Conservation (phyloP, 2,113 vertebrate genomes). For the Leptodactylus fuscus region DNA sequence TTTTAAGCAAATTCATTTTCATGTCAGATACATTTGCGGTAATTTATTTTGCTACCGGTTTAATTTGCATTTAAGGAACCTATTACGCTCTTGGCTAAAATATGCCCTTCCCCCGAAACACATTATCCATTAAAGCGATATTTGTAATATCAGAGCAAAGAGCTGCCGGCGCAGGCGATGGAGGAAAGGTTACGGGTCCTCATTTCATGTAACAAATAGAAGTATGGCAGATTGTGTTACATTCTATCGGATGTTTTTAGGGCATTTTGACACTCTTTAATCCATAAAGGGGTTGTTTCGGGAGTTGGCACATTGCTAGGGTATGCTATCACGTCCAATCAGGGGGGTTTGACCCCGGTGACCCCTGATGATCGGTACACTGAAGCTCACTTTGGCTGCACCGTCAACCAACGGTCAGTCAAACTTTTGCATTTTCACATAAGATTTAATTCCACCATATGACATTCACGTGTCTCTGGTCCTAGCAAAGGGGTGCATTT, state of each 20-base stretch:
- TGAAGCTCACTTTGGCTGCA: not conserved
- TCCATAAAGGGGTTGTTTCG: not conserved
- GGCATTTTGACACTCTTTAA: not conserved
- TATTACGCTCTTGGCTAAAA: slow-evolving; percentile 39
- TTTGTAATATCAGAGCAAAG: slow-evolving; percentile 17
- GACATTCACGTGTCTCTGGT: not conserved
- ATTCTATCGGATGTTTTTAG: not conserved
- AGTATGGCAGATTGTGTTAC: not conserved
- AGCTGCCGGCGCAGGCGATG: not conserved
- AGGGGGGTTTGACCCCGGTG: too few species aligned
- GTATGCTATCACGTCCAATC: too few species aligned
- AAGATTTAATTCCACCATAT: too few species aligned
- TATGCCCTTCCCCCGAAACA: slow-evolving; percentile 31
- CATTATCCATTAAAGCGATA: slow-evolving; percentile 12
- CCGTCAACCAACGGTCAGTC: too few species aligned
- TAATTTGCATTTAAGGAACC: slow-evolving; percentile 52
- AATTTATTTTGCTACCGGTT: slow-evolving; percentile 64
- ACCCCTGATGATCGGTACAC: too few species aligned
- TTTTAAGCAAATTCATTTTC: slow-evolving; percentile 63
- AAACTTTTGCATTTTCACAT: too few species aligned
- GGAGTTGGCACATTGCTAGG: too few species aligned
- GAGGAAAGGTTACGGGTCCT: not conserved
- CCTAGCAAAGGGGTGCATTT: not conserved
- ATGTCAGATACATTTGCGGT: slow-evolving; percentile 67
- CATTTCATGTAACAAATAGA: not conserved